These are phyloP conservation scores for Trididemnum miniatum DNA, from an alignment of 23 tunicate genomes.

Conservation along the genomic window DNA sequence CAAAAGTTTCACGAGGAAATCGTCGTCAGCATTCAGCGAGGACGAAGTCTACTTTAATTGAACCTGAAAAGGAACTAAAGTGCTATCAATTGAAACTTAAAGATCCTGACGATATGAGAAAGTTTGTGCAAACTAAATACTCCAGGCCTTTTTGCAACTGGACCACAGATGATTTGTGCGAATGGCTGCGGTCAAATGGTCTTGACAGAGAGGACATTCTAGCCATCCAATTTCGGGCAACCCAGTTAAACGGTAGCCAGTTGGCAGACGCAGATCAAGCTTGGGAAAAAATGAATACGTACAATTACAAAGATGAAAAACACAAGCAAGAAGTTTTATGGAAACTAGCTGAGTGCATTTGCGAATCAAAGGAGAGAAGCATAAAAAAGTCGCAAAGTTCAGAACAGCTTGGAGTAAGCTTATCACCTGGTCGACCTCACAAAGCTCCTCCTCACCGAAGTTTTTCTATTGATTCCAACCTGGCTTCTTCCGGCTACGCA, in stretches of 20 bases:
- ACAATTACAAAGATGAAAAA: slow-evolving; percentile 21
- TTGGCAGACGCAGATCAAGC: slow-evolving; percentile 43
- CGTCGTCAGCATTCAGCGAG: neutral
- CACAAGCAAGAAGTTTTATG: slow-evolving; percentile 57
- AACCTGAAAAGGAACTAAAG: neutral
- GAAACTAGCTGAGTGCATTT: slow-evolving; percentile 28
- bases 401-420: neutral
- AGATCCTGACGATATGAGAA: slow-evolving; percentile 7
- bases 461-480: slow-evolving; percentile 32
- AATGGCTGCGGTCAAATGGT: slow-evolving; percentile 33
- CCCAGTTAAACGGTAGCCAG: slow-evolving; percentile 30
- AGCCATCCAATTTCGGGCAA: slow-evolving; percentile 20
- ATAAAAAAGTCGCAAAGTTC: neutral
- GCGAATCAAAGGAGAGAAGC: slow-evolving; percentile 16
- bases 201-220: slow-evolving; percentile 35
- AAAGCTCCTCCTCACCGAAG: slow-evolving; percentile 15
- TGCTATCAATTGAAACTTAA: neutral
- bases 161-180: slow-evolving; percentile 52
- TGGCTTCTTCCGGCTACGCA: slow-evolving; percentile 52
- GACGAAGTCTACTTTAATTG: neutral
- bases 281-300: slow-evolving; percentile 32
- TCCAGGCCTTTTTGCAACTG: slow-evolving; percentile 25
- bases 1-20: neutral
- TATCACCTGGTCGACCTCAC: neutral
- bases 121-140: slow-evolving; percentile 41